phyloP scores from a whole-genome alignment of 2,113 vertebrate species.

The Callionymus lyra region DNA sequence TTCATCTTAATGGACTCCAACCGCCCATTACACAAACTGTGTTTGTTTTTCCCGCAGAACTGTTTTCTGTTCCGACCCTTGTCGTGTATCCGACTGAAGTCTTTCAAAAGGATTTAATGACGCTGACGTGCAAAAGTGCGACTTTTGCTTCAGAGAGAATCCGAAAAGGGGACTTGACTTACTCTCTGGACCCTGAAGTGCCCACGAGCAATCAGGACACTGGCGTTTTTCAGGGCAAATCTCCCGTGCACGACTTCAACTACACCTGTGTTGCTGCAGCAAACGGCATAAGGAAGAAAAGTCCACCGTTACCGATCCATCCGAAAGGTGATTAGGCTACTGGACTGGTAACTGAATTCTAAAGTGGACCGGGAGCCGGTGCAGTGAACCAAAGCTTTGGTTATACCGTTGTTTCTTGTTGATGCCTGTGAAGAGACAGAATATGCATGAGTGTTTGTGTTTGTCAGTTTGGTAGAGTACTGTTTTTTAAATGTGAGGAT shows the following conservation, averaged over 20 bases:
- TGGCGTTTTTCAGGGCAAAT: conserved; percentile 23
- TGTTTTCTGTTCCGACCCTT: conserved; percentile 63
- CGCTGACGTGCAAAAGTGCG: conserved; percentile 47
- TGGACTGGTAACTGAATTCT: too few relatives aligned
- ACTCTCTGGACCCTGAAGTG: conserved; percentile 33
- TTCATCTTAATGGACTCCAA: conserved; percentile 7
- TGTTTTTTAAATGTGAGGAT: too few relatives aligned
- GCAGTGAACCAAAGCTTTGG: too few relatives aligned
- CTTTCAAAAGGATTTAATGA: conserved; percentile 44
- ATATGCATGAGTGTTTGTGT: too few relatives aligned
- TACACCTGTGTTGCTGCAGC: conserved; percentile 55
- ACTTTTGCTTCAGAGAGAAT: conserved; percentile 24
- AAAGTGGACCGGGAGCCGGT: too few relatives aligned
- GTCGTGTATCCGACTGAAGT: conserved; percentile 35
- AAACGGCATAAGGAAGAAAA: conserved; percentile 46
- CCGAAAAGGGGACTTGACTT: conserved; percentile 26
- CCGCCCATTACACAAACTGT: neutral
- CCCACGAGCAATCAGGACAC: fast-evolving
- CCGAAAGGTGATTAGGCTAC: conserved; percentile 68
- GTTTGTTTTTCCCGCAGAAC: conserved; percentile 41
- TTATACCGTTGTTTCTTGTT: too few relatives aligned
- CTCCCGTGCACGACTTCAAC: conserved; percentile 27
- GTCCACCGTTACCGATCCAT: conserved; percentile 19
- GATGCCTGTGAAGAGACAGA: too few relatives aligned
- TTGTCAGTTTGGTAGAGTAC: too few relatives aligned